phyloP scores from a whole-genome alignment of 2,113 vertebrate genomes.

The Serinus canaria region DNA sequence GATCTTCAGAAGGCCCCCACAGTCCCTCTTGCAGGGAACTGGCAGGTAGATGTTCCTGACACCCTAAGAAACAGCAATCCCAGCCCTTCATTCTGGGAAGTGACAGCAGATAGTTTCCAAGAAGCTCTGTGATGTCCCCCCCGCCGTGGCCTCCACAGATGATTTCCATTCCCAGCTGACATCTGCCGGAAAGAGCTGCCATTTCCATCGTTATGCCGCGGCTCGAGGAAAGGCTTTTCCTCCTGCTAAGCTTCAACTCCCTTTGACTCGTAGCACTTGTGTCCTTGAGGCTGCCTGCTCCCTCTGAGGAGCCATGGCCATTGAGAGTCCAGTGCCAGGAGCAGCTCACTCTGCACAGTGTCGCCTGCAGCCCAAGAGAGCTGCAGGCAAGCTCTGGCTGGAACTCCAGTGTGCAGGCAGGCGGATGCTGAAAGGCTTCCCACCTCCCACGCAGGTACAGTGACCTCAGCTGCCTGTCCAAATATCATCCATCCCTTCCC shows the following conservation, averaged over 20 bases:
- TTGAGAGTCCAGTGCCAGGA: rapidly evolving
- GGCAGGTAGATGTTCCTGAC: not conserved
- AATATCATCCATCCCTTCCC: not conserved
- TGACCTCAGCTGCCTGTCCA: not conserved
- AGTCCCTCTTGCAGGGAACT: not conserved
- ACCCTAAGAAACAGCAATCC: not conserved
- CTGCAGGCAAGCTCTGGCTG: not conserved
- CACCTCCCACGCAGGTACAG: not conserved
- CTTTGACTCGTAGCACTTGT: not conserved
- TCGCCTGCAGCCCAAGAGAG: not conserved
- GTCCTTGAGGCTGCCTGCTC: not conserved
- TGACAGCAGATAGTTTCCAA: not conserved
- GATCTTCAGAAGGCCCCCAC: not conserved
- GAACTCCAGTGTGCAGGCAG: not conserved
- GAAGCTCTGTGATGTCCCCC: not conserved
- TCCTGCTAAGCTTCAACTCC: not conserved
- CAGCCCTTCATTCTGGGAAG: constrained; percentile 10
- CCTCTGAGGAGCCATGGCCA: rapidly evolving
- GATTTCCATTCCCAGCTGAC: constrained; percentile 36
- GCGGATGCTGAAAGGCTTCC: not conserved
- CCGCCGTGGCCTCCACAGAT: not conserved
- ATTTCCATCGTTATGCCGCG: not conserved
- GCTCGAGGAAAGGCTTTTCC: not conserved
- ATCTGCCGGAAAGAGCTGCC: not conserved
- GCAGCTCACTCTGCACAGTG: rapidly evolving